Evolutionary conservation across 2,113 vertebrate species (phyloP), one percentile per base, ranked within the genome.

Genomic region (Corythornis madagascariensis): DNA sequence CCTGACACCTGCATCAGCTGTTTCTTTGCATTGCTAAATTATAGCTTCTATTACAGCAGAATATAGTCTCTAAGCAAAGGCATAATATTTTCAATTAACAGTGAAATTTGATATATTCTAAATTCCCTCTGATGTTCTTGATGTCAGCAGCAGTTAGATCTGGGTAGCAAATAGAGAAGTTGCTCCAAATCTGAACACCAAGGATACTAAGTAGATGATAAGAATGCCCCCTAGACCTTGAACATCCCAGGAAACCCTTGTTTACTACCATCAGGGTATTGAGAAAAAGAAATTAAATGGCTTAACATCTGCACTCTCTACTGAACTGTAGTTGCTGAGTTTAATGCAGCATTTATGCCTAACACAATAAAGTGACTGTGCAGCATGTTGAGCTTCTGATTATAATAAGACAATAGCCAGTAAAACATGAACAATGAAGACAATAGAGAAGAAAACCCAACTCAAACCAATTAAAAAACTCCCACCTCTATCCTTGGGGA

Each of bases 301-400:
- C 33, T 76, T 75, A 78, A 57, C 45, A 45, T 82, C 57, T 90
- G 69, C 22, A 50, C 56, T 64, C 16, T 93, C 64, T 60, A 48
- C 76, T 70, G 73, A 83, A 35, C 69, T 67, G 66, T 6, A 35
- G 42, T 64, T 90, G 72, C 47, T 67, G 86, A 78, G 40, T 94
- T 94, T 74, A 91, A 56, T 75, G 76, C 48, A 74, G 40, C 40
- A 48, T 86, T 95, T 93, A 24, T 71, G 76, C 29, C 55, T 48
- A 57, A 56, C 40, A 56, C 52, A 83, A 43, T 35, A 73, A 88
- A 83, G 86, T 0, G 0, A 4, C 73, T 72, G 57, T 75, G 60
- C 69, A 88, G 57, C 43, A 45, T 19, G 40, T 81, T 91, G 76
- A 84, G 66, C 28, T 82, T 87, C 67, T 89, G 66, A 81, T 85